A percentile compares a stretch with the other conserved stretches of the same genome.
These are phyloP conservation scores for Gymnobelideus leadbeateri DNA, from an alignment of 2,113 vertebrate genomes.

Conservation along the genomic window DNA sequence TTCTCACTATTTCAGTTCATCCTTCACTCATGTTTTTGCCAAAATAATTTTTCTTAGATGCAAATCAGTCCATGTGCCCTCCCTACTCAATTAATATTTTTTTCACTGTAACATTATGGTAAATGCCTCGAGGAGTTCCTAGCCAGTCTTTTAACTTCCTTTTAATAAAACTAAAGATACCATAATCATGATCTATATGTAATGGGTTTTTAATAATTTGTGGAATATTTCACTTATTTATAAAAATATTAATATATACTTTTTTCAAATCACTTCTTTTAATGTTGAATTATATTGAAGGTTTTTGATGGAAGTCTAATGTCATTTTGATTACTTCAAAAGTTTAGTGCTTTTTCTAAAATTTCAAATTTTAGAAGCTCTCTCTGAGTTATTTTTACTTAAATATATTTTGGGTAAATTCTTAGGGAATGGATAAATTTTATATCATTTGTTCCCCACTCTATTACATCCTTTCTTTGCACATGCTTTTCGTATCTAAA, in stretches of 20 bases:
- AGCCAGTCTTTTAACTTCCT: neutral
- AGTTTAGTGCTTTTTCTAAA: neutral
- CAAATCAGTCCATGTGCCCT: neutral
- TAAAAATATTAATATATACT: neutral
- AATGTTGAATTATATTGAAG: neutral
- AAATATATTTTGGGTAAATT: constrained; percentile 13
- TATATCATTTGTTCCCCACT: constrained; percentile 37
- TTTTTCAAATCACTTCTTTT: neutral
- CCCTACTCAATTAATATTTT: too few relatives aligned
- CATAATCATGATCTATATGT: neutral
- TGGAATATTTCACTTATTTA: neutral
- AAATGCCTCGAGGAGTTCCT: neutral
- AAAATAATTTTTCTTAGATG: neutral
- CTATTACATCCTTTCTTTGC: constrained; percentile 63
- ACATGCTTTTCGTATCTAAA: constrained; percentile 48
- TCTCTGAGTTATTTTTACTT: constrained; percentile 45
- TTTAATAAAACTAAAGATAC: neutral
- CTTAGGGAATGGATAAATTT: constrained; percentile 44
- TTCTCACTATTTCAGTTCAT: neutral
- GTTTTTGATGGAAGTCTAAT: neutral
- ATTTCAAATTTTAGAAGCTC: neutral
- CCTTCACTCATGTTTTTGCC: neutral
- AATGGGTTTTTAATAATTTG: neutral
- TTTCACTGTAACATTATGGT: neutral
- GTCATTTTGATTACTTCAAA: neutral